Conservation (phyloP, 2,797 vertebrate genomes). For the Ammospiza maritima region DNA sequence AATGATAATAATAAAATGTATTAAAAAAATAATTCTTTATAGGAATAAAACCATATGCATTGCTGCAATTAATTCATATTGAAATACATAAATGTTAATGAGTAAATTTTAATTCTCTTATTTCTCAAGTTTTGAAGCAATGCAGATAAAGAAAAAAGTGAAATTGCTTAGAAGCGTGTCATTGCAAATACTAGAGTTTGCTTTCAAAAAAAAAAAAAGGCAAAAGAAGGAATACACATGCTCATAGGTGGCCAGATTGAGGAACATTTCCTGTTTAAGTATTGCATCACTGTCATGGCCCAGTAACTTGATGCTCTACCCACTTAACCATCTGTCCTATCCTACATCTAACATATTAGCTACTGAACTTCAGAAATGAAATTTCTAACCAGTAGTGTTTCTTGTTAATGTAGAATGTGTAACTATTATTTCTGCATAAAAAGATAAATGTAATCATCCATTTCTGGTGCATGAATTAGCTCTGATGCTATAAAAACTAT, state of each 20-base stretch:
- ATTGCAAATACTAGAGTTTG: background rate
- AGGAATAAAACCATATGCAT: background rate
- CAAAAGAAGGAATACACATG: background rate
- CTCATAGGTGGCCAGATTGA: background rate
- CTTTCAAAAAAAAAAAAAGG: background rate
- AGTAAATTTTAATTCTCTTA: background rate
- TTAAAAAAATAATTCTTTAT: background rate
- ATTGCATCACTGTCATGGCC: background rate
- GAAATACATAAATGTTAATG: background rate
- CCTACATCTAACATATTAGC: background rate
- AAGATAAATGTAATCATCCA: conserved; percentile 14
- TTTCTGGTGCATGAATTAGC: conserved; percentile 27
- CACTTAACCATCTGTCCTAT: conserved; percentile 47
- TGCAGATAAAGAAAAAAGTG: background rate
- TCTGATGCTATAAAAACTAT: conserved; percentile 15
- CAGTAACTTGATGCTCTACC: background rate
- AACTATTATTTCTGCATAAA: conserved; percentile 25
- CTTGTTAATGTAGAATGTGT: conserved; percentile 21
- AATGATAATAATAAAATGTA: background rate
- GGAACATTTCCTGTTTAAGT: background rate
- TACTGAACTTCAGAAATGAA: conserved; percentile 35
- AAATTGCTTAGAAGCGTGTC: background rate
- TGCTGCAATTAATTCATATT: background rate
- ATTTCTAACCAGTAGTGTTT: background rate
- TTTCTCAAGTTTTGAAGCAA: background rate